Evolutionary conservation across 1,140 invertebrate genomes (phyloP).

Genomic region (Heliconius hermathena): DNA sequence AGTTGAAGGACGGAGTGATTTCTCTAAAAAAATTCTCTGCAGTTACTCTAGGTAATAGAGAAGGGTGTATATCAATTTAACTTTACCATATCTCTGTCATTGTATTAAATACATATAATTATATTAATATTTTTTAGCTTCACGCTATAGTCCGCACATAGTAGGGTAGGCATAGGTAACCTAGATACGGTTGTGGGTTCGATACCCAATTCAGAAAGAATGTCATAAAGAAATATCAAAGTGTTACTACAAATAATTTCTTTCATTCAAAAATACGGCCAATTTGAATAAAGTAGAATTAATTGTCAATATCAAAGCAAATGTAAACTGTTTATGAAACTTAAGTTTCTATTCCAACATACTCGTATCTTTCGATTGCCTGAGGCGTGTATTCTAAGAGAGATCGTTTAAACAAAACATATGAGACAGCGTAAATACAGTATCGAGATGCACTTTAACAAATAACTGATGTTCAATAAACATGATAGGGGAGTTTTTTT

Average conservation of each 20-base stretch:
- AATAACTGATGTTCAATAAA: neutral
- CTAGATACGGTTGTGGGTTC: too few relatives aligned
- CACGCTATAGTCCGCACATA: too few relatives aligned
- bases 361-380: neutral
- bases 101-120: too few relatives aligned
- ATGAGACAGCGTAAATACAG: neutral
- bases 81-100: too few relatives aligned
- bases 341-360: neutral
- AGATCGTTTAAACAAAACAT: neutral
- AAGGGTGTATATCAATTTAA: neutral
- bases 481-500: too few relatives aligned
- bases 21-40: neutral
- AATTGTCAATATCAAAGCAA: neutral
- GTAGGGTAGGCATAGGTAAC: too few relatives aligned
- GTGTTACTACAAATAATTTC: too few relatives aligned
- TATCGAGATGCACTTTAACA: neutral
- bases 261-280: too few relatives aligned
- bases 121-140: too few relatives aligned
- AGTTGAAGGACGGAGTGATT: neutral
- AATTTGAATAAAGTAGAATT: too few relatives aligned
- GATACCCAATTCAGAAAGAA: too few relatives aligned
- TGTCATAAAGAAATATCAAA: too few relatives aligned
- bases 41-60: neutral
- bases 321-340: neutral
- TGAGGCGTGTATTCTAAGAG: neutral